phyloP scores from a whole-genome alignment of 2,113 vertebrate genomes.

The Melanotaenia duboulayi region DNA sequence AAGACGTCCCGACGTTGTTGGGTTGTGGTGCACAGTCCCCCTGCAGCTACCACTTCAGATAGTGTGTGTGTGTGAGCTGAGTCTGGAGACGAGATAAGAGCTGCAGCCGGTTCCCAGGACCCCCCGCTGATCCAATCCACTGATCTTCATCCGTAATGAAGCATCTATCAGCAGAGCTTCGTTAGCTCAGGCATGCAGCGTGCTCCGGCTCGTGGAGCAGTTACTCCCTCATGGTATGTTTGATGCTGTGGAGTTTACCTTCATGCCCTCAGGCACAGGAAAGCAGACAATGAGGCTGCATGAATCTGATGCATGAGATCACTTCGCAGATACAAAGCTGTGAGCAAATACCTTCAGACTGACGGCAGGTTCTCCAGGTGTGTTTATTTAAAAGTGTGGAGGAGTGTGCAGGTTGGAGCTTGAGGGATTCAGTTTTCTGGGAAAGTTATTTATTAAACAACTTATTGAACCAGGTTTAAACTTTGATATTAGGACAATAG shows the following conservation, averaged over 20 bases:
- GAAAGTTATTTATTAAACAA: background rate
- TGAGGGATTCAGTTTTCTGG: constrained; percentile 1
- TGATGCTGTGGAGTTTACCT: constrained; percentile 11
- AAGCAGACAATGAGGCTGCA: background rate
- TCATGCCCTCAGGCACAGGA: constrained; percentile 21
- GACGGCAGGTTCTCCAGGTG: background rate
- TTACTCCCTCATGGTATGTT: background rate
- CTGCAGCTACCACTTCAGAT: background rate
- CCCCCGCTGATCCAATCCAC: constrained; percentile 25
- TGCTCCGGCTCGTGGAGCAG: constrained; percentile 18
- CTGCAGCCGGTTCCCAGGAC: constrained; percentile 1
- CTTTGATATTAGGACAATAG: no score
- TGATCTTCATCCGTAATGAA: constrained; percentile 34
- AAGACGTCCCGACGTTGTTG: background rate
- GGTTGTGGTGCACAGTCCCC: constrained; percentile 6
- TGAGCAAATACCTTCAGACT: background rate
- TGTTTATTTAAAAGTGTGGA: constrained; percentile 9
- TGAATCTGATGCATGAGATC: constrained; percentile 1
- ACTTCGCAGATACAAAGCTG: background rate
- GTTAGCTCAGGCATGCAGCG: constrained; percentile 35
- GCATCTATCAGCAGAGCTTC: constrained; percentile 38
- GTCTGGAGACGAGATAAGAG: constrained; percentile 29
- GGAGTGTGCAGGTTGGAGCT: background rate
- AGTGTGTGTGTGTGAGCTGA: background rate
- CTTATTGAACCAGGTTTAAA: no score